Evolutionary conservation across 2,888 invertebrate genomes (phyloP).

Genomic region (Drosophila recens): DNA sequence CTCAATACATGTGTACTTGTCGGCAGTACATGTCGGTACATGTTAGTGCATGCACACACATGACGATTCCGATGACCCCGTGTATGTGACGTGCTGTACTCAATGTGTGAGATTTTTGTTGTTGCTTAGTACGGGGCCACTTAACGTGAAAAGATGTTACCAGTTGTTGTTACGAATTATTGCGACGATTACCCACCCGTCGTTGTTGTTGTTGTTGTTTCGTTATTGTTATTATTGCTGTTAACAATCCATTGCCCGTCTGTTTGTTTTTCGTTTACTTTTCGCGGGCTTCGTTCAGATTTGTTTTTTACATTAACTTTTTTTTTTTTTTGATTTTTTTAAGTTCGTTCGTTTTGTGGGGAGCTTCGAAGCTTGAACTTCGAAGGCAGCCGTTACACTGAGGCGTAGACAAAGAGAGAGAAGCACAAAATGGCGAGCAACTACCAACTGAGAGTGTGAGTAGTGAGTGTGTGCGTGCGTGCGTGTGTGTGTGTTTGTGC

Average conservation of each 20-base stretch:
- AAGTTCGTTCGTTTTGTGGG: slow-evolving; percentile 51
- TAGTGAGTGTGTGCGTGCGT: not conserved
- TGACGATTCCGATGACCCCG: slow-evolving; percentile 40
- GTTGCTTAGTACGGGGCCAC: slow-evolving; percentile 8
- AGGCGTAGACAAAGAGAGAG: slow-evolving; percentile 43
- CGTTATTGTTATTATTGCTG: slow-evolving; percentile 15
- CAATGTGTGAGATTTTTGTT: slow-evolving; percentile 35
- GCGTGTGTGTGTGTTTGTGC: slow-evolving; percentile 4
- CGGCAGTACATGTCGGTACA: not conserved
- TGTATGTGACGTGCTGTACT: slow-evolving; percentile 3
- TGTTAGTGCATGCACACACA: too few relatives aligned
- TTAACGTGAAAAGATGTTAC: slow-evolving; percentile 10
- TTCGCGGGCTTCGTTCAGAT: slow-evolving; percentile 49
- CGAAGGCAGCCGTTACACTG: slow-evolving; percentile 66
- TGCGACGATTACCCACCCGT: slow-evolving; percentile 43
- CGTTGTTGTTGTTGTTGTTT: not conserved
- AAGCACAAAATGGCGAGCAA: slow-evolving; percentile 51
- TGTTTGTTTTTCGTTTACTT: slow-evolving; percentile 30
- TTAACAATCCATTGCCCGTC: slow-evolving; percentile 38
- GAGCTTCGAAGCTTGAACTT: slow-evolving; percentile 63
- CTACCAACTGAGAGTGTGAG: slow-evolving; percentile 27
- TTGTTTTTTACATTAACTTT: slow-evolving; percentile 1
- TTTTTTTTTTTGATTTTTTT: slow-evolving; percentile 1
- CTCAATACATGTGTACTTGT: slow-evolving; percentile 15
- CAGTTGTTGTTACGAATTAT: not conserved